Percentiles rank a stretch among this genome's conserved stretches.
phyloP scores from a whole-genome alignment of 2,888 invertebrate genomes.

The Megalurothrips usitatus region DNA sequence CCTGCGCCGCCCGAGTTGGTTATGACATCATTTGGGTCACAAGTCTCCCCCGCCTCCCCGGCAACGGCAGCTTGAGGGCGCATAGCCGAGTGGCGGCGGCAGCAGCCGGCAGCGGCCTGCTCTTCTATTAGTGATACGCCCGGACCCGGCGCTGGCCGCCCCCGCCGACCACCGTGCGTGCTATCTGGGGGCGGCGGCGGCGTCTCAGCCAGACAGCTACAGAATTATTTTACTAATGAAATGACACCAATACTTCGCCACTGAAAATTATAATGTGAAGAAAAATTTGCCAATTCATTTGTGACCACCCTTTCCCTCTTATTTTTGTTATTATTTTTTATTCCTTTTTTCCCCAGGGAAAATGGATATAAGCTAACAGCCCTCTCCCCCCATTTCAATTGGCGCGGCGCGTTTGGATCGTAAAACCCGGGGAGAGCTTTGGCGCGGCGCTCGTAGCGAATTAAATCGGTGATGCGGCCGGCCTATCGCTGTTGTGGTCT shows the following conservation, averaged over 20 bases:
- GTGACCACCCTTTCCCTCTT: no score
- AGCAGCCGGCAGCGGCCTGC: background rate
- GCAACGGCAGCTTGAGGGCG: background rate
- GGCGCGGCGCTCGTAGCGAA: constrained; percentile 35
- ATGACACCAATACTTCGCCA: no score
- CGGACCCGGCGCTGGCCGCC: background rate
- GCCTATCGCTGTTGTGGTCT: constrained; percentile 34
- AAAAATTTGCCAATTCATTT: no score
- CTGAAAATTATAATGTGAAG: no score
- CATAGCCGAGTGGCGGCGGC: background rate
- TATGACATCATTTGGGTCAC: constrained; percentile 20
- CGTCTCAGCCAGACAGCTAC: no score
- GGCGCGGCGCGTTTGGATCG: background rate
- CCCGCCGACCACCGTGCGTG: no score
- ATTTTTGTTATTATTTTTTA: no score
- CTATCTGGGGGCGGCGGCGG: background rate
- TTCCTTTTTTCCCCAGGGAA: no score
- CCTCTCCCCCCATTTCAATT: background rate
- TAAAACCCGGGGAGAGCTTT: constrained; percentile 31
- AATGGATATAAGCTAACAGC: no score
- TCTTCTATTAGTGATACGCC: constrained; percentile 14
- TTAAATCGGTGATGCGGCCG: constrained; percentile 38
- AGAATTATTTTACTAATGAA: no score
- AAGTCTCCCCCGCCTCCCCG: background rate
- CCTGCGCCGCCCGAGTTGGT: background rate